phyloP scores from a whole-genome alignment of 1,140 invertebrate species.

The Bradysia coprophila region DNA sequence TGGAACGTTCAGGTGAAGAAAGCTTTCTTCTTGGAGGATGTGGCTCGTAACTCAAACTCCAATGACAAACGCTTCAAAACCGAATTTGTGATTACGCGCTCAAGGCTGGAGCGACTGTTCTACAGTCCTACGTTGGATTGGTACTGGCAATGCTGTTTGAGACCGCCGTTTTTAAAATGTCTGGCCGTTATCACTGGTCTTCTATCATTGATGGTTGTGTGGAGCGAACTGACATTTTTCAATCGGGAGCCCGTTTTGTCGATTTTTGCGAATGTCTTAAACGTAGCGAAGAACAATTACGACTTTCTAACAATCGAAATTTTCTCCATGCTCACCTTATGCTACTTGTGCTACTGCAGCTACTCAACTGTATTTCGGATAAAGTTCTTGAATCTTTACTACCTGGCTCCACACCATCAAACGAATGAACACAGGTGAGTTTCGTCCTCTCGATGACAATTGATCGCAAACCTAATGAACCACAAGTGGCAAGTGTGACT shows the following conservation, averaged over 20 bases:
- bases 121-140: constrained; percentile 64
- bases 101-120: constrained; percentile 28
- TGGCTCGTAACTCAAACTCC: constrained; percentile 58
- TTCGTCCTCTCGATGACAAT: constrained; percentile 45
- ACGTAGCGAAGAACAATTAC: constrained; percentile 58
- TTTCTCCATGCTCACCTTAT: constrained; percentile 75
- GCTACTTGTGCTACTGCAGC: constrained; percentile 91
- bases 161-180: constrained; percentile 51
- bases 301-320: constrained; percentile 91
- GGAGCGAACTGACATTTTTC: constrained; percentile 98
- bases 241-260: constrained; percentile 78
- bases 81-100: constrained; percentile 42
- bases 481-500: too few relatives aligned
- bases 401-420: constrained; percentile 90
- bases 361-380: constrained; percentile 97
- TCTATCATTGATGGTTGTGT: constrained; percentile 81
- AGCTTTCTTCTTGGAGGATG: constrained; percentile 72
- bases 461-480: too few relatives aligned
- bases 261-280: constrained; percentile 84
- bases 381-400: constrained; percentile 89
- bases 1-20: constrained; percentile 74
- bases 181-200: constrained; percentile 53
- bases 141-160: constrained; percentile 83
- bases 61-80: constrained; percentile 58
- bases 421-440: constrained; percentile 99